Evolutionary conservation across 2,888 invertebrate genomes (phyloP).

Genomic region (Diadegma fenestrale): DNA sequence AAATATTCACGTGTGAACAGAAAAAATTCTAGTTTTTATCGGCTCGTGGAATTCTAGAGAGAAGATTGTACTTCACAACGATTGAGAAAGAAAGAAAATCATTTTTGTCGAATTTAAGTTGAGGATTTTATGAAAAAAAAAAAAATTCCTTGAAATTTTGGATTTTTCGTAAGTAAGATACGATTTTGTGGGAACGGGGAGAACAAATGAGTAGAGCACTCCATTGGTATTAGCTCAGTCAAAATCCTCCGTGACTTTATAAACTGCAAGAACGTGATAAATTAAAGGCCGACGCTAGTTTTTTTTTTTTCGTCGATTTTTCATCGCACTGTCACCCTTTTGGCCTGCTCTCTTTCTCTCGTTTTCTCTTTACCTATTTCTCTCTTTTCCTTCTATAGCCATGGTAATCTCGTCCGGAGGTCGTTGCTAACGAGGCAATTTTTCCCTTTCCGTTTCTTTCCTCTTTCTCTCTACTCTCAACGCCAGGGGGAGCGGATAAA

Average conservation of each 20-base stretch:
- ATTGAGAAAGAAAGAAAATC: constrained; percentile 25
- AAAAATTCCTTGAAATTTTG: background rate
- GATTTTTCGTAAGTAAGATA: background rate
- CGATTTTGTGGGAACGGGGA: background rate
- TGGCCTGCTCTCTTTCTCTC: constrained; percentile 12
- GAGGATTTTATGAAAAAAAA: constrained; percentile 14
- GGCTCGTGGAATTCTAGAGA: background rate
- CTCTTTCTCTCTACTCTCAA: constrained; percentile 47
- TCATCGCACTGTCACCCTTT: constrained; percentile 13
- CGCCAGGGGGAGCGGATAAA: constrained; percentile 55
- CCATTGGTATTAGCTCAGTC: constrained; percentile 6
- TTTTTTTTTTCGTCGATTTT: constrained; percentile 5
- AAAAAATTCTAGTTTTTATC: background rate
- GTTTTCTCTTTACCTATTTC: constrained; percentile 11
- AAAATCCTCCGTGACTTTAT: constrained; percentile 51
- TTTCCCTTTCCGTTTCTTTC: constrained; percentile 56
- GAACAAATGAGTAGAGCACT: background rate
- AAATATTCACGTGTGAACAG: too few species aligned
- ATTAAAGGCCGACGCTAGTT: constrained; percentile 33
- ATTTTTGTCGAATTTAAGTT: constrained; percentile 37
- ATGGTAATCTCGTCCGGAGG: constrained; percentile 60
- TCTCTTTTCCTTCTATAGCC: constrained; percentile 38
- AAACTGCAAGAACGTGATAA: constrained; percentile 45
- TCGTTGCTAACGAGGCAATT: constrained; percentile 68
- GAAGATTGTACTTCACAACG: background rate